Evolutionary conservation across 1,140 invertebrate genomes (phyloP), one percentile per base, ranked within the genome.

Genomic region (Anagrus nilaparvatae): DNA sequence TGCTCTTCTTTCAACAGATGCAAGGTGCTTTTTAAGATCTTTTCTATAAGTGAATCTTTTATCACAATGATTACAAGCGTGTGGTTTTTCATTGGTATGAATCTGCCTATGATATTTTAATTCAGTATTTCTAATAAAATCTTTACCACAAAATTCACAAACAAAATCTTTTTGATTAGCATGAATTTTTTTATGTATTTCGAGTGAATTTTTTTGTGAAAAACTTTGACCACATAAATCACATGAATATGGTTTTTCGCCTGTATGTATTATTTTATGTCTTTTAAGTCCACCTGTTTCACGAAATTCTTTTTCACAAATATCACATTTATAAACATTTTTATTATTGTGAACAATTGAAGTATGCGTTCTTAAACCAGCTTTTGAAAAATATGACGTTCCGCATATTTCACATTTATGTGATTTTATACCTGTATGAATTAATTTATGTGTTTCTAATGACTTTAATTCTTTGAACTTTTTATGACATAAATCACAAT

Each of bases 211-310:
- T 60, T 77, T 78, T 39, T 74, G 76, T 10, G 74, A 59, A 59
- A 86, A 85, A 12, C 77, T 73, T 56, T 85, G 84, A 4, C 80
- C 78, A 56, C 86, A 89, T 18, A 78, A 69, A 4, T 74, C 63
- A 62, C 87, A 90, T 29, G 82, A 73, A 59, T 81, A 87, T 10
- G 83, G 82, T 54, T 84, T 85, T 54, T 87, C 82, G 1, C 84
- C 84, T 0, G 84, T 85, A 50, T 88, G 84, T 13, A n/a, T n/a
- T n/a, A n/a, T n/a, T n/a, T n/a, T n/a, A n/a, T n/a, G n/a, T n/a
- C n/a, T n/a, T n/a, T n/a, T n/a, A n/a, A n/a, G n/a, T n/a, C n/a
- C n/a, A n/a, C n/a, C n/a, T n/a, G n/a, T n/a, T n/a, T n/a, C n/a
- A n/a, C n/a, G n/a, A n/a, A n/a, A n/a, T n/a, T n/a, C n/a, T n/a